phyloP scores from a whole-genome alignment of 2,797 vertebrate genomes.

The Morus bassanus region DNA sequence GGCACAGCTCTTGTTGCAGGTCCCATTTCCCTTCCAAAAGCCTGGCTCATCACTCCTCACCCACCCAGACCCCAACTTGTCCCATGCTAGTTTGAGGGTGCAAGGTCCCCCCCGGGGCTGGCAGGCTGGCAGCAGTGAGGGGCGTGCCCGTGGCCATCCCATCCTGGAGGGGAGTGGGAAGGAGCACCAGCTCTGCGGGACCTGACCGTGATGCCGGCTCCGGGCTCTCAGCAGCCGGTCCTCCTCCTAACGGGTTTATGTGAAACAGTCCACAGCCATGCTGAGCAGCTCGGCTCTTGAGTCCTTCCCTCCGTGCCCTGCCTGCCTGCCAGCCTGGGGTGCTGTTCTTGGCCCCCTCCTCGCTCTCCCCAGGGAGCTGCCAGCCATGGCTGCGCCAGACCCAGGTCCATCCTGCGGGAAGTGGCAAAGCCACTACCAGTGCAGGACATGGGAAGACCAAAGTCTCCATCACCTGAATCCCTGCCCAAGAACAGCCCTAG shows the following conservation, averaged over 20 bases:
- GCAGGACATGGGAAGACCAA: not conserved
- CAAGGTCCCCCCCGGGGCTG: not conserved
- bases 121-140: not conserved
- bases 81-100: not conserved
- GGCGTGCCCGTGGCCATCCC: accelerated
- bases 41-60: accelerated
- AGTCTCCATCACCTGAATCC: too few relatives aligned
- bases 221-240: not conserved
- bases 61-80: not conserved
- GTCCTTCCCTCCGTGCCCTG: not conserved
- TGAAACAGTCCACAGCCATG: not conserved
- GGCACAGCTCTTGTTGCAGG: not conserved
- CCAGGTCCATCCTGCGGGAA: not conserved
- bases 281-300: not conserved
- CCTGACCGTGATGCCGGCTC: accelerated
- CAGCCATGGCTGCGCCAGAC: not conserved
- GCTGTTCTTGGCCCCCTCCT: not conserved
- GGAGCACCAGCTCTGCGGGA: not conserved
- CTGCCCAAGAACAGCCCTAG: not conserved
- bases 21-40: not conserved
- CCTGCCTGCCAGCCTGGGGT: not conserved
- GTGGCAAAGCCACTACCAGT: not conserved
- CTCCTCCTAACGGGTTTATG: too few relatives aligned
- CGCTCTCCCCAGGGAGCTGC: not conserved
- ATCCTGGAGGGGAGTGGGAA: not conserved